Base-by-base conservation (phyloP, 2,797 vertebrate species). In the Meda fulgida region DNA sequence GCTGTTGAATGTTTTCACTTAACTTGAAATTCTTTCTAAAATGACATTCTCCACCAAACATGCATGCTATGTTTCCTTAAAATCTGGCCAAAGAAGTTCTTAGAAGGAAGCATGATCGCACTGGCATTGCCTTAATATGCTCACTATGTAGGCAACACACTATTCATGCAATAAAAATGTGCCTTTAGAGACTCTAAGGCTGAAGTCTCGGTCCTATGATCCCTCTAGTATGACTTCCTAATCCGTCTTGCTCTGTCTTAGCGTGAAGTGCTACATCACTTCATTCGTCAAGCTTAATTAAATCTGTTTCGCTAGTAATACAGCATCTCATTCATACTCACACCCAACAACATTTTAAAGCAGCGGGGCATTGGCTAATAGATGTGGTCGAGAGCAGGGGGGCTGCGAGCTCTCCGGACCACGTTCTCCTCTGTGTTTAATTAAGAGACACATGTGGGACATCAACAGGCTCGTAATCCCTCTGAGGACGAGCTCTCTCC, bases 281-380 rank as follows among this genome's bases (percentile, higher is more conserved):
- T 88, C 76, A 85, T 88, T 89, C 69, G 86, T 89, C 85, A 84
- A 66, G 85, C 77, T 81, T 86, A 82, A 85, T 86, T 85, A 83
- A 80, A 58, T 66, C 76, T 76, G 43, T 86, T 88, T 81, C 38
- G 38, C n/a, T 51, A 86, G 67, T 40, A 58, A 80, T 60, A 63
- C 60, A 23, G 48, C 66, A 79, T 85, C 73, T 65, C 53, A 21
- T n/a, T 53, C 72, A 18, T 58, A 51, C 83, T 85, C 85, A 43
- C 58, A 78, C 66, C 70, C 63, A 36, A 63, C 81, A 80, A 60
- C 81, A 78, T 69, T 51, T 78, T 48, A 58, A 63, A 86, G 75
- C 43, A 71, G 78, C 72, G 34, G 78, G 79, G 40, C 84, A 38
- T 10, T 78, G 48, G 53, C 70, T 84, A 84, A 77, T 79, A 70